These are phyloP conservation scores for Burhinus bistriatus DNA, from an alignment of 2,113 vertebrate species.

Conservation along the genomic window DNA sequence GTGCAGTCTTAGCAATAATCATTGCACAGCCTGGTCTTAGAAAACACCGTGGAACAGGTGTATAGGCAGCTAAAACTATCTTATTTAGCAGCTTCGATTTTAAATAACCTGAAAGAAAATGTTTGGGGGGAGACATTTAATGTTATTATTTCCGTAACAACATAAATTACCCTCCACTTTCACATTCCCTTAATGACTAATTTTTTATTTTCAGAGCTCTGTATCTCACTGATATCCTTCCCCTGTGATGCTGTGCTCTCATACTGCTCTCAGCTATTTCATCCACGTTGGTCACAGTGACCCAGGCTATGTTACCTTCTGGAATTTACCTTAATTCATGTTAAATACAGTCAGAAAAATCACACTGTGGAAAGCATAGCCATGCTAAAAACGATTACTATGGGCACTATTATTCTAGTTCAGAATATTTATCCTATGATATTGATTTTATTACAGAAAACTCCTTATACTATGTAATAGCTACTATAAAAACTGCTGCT, in stretches of 20 bases:
- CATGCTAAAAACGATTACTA: neutral
- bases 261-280: neutral
- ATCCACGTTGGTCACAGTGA: neutral
- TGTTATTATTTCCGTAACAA: neutral
- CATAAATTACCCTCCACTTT: neutral
- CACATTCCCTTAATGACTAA: neutral
- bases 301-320: neutral
- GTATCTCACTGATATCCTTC: neutral
- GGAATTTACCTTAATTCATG: neutral
- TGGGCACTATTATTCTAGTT: neutral
- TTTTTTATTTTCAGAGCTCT: neutral
- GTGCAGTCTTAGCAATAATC: neutral
- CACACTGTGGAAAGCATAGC: neutral
- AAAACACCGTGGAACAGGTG: neutral
- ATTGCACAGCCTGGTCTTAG: neutral
- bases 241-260: neutral
- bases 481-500: neutral
- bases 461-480: neutral
- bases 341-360: neutral
- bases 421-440: neutral
- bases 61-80: neutral
- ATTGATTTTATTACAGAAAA: conserved; percentile 28
- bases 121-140: neutral
- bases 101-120: neutral
- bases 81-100: neutral